Evolutionary conservation across 2,797 vertebrate species (phyloP), one percentile per base, ranked within the genome.

Genomic region (Mus minutoides): DNA sequence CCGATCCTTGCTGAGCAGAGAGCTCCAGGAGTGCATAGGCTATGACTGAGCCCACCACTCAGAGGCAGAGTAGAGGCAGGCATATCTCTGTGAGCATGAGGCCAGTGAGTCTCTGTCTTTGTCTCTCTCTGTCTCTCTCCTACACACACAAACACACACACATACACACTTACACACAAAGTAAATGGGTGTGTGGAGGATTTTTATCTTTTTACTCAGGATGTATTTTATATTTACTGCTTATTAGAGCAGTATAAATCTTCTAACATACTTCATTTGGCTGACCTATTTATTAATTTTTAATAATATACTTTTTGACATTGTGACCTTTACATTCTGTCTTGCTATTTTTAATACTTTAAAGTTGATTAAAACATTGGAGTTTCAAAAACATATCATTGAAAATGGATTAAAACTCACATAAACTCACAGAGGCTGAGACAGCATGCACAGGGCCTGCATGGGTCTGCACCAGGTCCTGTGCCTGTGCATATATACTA

Each of bases 321-420:
- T 54, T 71, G 3, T 34, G 8, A 94, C n/a, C 67, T 96, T 90
- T 90, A 78, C 22, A 49, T 29, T 78, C 26, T 79, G 69, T 11
- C 31, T 37, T 90, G 64, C 88, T 91, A 84, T 87, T 96, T 95
- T 96, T 94, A 92, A 83, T 58, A 82, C 69, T 86, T 95, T 77
- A 43, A 88, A 73, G 54, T 88, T 97, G 24, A 54, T 40, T 40
- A 88, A 67, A 96, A 95, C 17, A 67, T 93, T 92, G 86, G 22
- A 87, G n/a, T 92, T 95, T 37, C 4, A 19, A 64, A 69, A n/a
- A 84, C 2, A 4, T 43, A 21, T 46, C 17, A 67, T n/a, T 49
- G 31, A 49, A 22, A 85, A n/a, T 85, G 67, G 62, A n/a, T 49
- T 46, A 85, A 67, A 85, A 46, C 31, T 52, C 43, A 24, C 67